These are phyloP conservation scores for Bombus pascuorum DNA, from an alignment of 1,140 invertebrate genomes.

Conservation along the genomic window DNA sequence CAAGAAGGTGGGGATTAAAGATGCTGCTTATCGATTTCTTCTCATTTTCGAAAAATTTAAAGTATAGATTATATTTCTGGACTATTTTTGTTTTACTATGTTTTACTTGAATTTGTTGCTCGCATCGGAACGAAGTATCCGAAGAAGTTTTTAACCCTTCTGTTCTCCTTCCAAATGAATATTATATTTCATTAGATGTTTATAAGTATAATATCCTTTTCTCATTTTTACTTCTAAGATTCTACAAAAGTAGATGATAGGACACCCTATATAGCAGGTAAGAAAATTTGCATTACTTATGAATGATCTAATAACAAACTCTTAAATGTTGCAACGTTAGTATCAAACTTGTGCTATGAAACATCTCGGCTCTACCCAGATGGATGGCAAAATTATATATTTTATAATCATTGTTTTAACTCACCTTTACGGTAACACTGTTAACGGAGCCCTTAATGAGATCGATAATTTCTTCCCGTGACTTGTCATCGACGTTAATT, in stretches of 20 bases:
- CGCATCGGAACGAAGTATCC: not conserved
- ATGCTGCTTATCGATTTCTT: not conserved
- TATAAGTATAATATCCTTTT: not conserved
- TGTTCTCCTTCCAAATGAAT: not conserved
- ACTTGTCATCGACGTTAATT: constrained; percentile 91
- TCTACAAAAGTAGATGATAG: too few species aligned
- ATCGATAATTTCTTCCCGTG: constrained; percentile 96
- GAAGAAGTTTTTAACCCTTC: not conserved
- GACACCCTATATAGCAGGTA: too few species aligned
- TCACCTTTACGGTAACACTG: constrained; percentile 92
- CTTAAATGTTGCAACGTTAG: too few species aligned
- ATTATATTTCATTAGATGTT: not conserved
- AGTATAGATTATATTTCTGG: not conserved
- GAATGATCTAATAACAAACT: too few species aligned
- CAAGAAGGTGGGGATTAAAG: not conserved
- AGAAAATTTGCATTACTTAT: too few species aligned
- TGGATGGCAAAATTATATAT: not conserved
- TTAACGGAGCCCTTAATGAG: constrained; percentile 93
- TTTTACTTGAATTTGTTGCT: not conserved
- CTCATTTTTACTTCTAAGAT: too few species aligned
- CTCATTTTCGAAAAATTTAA: not conserved
- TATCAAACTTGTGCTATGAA: too few species aligned
- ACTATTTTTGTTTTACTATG: not conserved
- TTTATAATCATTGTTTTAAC: not conserved
- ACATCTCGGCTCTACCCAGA: too few species aligned